phyloP scores from a whole-genome alignment of 1,140 invertebrate species.

The Nomia melanderi region DNA sequence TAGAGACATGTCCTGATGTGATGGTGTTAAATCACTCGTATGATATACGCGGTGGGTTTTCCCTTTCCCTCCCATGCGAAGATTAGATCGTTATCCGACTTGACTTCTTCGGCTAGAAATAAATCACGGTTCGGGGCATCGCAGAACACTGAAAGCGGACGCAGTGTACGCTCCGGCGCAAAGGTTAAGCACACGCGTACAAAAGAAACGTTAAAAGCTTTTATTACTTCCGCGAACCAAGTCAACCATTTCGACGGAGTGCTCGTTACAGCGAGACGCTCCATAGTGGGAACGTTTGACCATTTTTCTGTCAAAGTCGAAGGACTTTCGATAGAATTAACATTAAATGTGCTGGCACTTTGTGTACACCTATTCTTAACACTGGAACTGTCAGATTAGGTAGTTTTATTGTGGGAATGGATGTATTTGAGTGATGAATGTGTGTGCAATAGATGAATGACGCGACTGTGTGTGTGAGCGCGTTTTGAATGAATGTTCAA shows the following conservation, averaged over 20 bases:
- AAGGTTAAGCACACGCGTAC: conserved; percentile 41
- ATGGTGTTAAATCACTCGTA: not conserved
- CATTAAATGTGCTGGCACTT: too few relatives aligned
- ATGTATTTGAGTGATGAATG: too few relatives aligned
- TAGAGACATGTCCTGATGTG: not conserved
- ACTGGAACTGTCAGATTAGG: too few relatives aligned
- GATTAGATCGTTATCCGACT: conserved; percentile 12
- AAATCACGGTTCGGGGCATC: conserved; percentile 32
- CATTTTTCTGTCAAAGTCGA: too few relatives aligned
- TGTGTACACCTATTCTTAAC: too few relatives aligned
- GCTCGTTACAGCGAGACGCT: conserved; percentile 20
- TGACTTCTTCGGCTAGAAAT: conserved; percentile 5
- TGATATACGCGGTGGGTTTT: conserved; percentile 8
- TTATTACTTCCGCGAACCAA: conserved; percentile 41
- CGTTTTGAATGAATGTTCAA: too few relatives aligned
- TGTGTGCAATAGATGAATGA: too few relatives aligned
- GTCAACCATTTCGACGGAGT: conserved; percentile 34
- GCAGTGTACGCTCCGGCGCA: conserved; percentile 10
- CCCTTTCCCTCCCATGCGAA: not conserved
- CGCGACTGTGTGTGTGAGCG: too few relatives aligned
- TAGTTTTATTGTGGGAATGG: too few relatives aligned
- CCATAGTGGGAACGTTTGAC: too few relatives aligned
- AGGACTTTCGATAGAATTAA: too few relatives aligned
- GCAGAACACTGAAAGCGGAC: not conserved
- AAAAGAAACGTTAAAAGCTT: conserved; percentile 39